Conservation (phyloP, 2,888 invertebrate genomes). For the Phengaris arion region DNA sequence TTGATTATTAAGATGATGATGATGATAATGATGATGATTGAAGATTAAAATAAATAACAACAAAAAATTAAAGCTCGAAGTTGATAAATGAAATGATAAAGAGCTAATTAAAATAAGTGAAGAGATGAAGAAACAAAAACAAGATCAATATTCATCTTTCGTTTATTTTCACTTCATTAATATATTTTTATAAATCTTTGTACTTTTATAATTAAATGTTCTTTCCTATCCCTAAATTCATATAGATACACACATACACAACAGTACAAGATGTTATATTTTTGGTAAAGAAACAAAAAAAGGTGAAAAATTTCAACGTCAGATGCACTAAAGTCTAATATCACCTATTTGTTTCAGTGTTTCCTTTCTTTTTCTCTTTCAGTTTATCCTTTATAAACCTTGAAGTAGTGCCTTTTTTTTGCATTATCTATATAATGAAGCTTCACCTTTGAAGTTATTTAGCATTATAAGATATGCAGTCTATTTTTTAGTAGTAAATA, state of each 20-base stretch:
- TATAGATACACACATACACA: not conserved
- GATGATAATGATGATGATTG: not conserved
- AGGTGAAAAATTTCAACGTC: not conserved
- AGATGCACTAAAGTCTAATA: slow-evolving; percentile 15
- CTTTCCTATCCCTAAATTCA: not conserved
- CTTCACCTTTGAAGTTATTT: not conserved
- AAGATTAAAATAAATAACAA: not conserved
- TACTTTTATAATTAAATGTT: slow-evolving; percentile 18
- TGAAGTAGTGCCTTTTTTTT: not conserved
- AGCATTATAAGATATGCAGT: not conserved
- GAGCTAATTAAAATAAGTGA: not conserved
- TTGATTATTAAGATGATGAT: not conserved
- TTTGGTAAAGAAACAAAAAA: slow-evolving; percentile 30
- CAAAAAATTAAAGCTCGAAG: not conserved
- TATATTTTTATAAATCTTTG: slow-evolving; percentile 28
- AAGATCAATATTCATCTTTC: slow-evolving; percentile 25
- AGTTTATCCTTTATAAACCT: not conserved
- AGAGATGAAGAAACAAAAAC: slow-evolving; percentile 18
- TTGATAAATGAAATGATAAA: not conserved
- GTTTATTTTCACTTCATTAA: slow-evolving; percentile 27
- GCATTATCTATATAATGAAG: not conserved
- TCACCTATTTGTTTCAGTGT: slow-evolving; percentile 14
- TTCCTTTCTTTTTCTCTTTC: too few relatives aligned
- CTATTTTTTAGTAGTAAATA: slow-evolving; percentile 25
- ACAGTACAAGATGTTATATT: slow-evolving; percentile 15